A percentile compares a stretch with the other conserved stretches of the same genome.
These are phyloP conservation scores for Clamator glandarius DNA, from an alignment of 2,797 vertebrate genomes.

Conservation along the genomic window DNA sequence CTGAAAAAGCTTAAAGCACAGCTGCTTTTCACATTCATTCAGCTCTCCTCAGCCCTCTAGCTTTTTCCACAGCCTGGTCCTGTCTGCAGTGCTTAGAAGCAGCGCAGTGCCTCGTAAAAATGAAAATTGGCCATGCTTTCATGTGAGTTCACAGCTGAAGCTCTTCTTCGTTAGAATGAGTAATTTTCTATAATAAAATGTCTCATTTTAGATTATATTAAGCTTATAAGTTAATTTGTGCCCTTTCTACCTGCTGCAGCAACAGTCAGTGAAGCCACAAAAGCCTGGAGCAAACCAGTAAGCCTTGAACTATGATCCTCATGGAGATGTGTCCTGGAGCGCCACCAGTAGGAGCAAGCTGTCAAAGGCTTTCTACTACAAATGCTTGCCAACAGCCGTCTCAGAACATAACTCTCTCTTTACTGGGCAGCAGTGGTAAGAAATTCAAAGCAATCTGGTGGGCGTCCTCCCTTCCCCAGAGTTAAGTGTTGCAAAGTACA, in stretches of 20 bases:
- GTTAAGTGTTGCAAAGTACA: neutral
- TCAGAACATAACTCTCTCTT: neutral
- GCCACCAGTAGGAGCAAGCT: conserved; percentile 9
- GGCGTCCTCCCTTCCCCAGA: neutral
- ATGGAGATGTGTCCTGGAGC: neutral
- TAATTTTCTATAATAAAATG: conserved; percentile 45
- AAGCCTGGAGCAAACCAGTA: conserved; percentile 16
- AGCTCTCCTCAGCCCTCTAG: conserved; percentile 33
- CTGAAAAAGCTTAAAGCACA: conserved; percentile 59
- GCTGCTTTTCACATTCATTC: conserved; percentile 64
- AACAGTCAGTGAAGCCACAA: neutral
- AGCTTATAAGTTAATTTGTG: conserved; percentile 6
- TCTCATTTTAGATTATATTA: conserved; percentile 32
- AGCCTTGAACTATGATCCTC: neutral
- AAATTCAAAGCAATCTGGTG: neutral
- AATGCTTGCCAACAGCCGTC: neutral
- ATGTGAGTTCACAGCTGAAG: conserved; percentile 21
- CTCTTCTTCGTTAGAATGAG: conserved; percentile 5
- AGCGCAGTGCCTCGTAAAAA: conserved; percentile 22
- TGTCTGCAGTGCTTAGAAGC: conserved; percentile 37
- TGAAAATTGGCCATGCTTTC: conserved; percentile 2
- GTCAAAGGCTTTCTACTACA: neutral
- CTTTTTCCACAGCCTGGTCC: conserved; percentile 51
- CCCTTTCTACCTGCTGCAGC: conserved; percentile 16
- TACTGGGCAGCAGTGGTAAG: neutral